Evolutionary conservation across 2,888 invertebrate genomes (phyloP), one percentile per base, ranked within the genome.

Genomic region (Sminthurides aquaticus): DNA sequence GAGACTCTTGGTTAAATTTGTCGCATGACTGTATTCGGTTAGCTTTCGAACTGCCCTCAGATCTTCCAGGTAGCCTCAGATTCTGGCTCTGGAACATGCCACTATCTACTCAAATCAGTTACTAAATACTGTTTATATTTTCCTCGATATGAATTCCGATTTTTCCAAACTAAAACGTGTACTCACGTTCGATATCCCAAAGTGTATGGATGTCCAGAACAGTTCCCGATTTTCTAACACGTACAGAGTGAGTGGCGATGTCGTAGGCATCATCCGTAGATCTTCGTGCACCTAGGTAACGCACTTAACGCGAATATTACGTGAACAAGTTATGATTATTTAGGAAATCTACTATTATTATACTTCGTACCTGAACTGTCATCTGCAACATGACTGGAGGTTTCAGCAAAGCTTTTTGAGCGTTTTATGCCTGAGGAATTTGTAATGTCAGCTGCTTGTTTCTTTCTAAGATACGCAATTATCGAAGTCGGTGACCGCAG

Each of bases 401-500:
- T 56, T 55, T 62, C 62, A 24, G 55, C 62, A 34, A 34, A 54
- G 34, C 62, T 62, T 24, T 55, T 56, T 15, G 62, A 62, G 1
- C 62, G 56, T 26, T 62, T 62, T 5, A 62, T 55, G 29, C 49
- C 56, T 26, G 62, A 34, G 5, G 34, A 29, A 1, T 34, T 18
- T 2, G 34, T 20, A 25, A n/a, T 49, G 65, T 43, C 67, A 60
- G 68, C 65, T 52, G 58, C 62, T 54, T 59, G 59, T 43, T 57
- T 52, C 15, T 76, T 75, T 58, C 75, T 76, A 1, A 79, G 55
- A 62, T 75, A 76, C 49, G 75, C 73, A 3, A 76, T 62, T 15
- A 78, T 76, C 26, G 81, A 79, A 27, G 79, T 79, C 0, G 82
- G 80, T 1, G 86, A 79, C n/a, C 88, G 80, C 70, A 87, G 82